These are phyloP conservation scores for Tamias sibiricus DNA, from an alignment of 2,113 vertebrate genomes.

Conservation along the genomic window DNA sequence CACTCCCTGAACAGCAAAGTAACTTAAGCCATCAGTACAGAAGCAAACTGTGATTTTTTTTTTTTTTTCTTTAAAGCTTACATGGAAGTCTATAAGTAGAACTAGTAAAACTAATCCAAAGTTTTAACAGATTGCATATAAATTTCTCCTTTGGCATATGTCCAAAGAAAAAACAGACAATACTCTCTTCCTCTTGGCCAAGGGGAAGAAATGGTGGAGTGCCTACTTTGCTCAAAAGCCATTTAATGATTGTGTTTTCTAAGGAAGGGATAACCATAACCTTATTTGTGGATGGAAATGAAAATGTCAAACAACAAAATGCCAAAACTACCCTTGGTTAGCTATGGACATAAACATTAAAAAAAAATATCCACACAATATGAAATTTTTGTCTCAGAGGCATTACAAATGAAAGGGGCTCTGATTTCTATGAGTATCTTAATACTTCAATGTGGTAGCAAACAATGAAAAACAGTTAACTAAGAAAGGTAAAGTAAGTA, in stretches of 20 bases:
- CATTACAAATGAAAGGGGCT: neutral
- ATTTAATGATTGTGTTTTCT: neutral
- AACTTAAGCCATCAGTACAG: neutral
- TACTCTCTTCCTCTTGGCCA: neutral
- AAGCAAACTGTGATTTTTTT: neutral
- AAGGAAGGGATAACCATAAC: neutral
- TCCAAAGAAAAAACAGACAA: neutral
- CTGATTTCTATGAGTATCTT: neutral
- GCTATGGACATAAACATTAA: neutral
- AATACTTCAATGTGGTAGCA: neutral
- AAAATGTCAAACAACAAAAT: conserved; percentile 5
- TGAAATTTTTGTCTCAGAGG: neutral
- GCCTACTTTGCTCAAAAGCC: neutral
- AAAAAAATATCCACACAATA: neutral
- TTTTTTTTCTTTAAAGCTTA: neutral
- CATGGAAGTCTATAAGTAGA: neutral
- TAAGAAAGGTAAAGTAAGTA: neutral
- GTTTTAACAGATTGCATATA: neutral
- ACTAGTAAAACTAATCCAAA: neutral
- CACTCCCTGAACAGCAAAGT: neutral
- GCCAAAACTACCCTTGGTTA: neutral
- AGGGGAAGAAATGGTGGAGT: neutral
- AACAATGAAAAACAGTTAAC: neutral
- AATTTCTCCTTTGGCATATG: neutral
- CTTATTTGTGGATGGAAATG: neutral